These are phyloP conservation scores for Mythimna pallens DNA, from an alignment of 2,888 invertebrate genomes.

Conservation along the genomic window DNA sequence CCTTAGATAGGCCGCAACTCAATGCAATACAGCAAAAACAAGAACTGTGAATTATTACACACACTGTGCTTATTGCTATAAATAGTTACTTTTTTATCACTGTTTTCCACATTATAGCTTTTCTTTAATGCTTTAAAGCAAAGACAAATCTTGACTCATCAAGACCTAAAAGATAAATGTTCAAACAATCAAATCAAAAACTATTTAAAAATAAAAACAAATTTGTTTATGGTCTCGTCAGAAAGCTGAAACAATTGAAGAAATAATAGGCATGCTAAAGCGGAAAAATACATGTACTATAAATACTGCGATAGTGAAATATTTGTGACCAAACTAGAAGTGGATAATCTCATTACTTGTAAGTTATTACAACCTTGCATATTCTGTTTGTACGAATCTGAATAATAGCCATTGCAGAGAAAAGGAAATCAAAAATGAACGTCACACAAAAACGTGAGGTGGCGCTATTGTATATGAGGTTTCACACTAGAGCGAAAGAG, in stretches of 20 bases:
- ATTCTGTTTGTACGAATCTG: constrained; percentile 48
- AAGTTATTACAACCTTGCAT: constrained; percentile 58
- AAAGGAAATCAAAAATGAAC: constrained; percentile 67
- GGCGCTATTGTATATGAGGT: constrained; percentile 67
- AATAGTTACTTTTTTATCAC: not conserved
- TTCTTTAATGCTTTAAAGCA: constrained; percentile 3
- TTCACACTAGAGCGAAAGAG: constrained; percentile 68
- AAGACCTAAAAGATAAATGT: constrained; percentile 32
- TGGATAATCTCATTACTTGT: constrained; percentile 66
- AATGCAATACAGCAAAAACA: not conserved
- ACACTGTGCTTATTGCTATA: not conserved
- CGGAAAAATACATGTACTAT: constrained; percentile 64
- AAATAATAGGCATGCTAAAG: constrained; percentile 70
- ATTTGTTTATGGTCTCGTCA: constrained; percentile 65
- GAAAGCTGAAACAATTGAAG: constrained; percentile 77
- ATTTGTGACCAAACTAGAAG: constrained; percentile 64
- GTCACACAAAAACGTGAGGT: constrained; percentile 64
- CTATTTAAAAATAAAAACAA: constrained; percentile 35
- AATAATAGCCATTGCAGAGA: constrained; percentile 64
- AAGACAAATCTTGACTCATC: constrained; percentile 15
- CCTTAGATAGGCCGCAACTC: not conserved
- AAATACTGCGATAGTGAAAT: constrained; percentile 63
- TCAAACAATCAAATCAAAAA: constrained; percentile 39
- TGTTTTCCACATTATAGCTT: no score
- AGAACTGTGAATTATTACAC: not conserved